Percentiles rank a stretch among this genome's conserved stretches.
Evolutionary conservation across 2,888 invertebrate genomes (phyloP).

Genomic region (Apoderus coryli): DNA sequence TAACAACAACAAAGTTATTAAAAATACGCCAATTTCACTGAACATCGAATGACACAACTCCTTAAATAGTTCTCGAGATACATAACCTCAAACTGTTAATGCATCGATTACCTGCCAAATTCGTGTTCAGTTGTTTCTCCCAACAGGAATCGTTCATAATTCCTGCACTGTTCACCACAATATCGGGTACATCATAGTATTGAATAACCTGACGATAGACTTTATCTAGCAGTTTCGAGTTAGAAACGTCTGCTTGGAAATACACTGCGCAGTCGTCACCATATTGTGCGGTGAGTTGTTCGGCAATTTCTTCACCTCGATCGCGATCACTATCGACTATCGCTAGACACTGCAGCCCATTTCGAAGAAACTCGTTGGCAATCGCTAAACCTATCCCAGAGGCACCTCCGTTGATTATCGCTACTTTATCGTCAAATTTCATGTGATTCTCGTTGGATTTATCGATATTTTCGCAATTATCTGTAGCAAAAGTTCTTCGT

Average conservation of each 20-base stretch:
- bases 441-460: too few relatives aligned
- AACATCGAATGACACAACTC: too few relatives aligned
- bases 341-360: slow-evolving; percentile 20
- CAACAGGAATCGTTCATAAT: slow-evolving; percentile 63
- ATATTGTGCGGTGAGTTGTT: slow-evolving; percentile 46
- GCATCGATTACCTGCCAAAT: slow-evolving; percentile 28
- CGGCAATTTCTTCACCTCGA: slow-evolving; percentile 46
- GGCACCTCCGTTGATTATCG: slow-evolving; percentile 57
- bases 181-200: slow-evolving; percentile 27
- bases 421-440: slow-evolving; percentile 37
- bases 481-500: too few relatives aligned
- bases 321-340: slow-evolving; percentile 44
- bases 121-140: slow-evolving; percentile 47
- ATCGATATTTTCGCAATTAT: too few relatives aligned
- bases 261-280: slow-evolving; percentile 55
- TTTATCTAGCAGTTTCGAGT: slow-evolving; percentile 50
- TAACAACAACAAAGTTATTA: too few relatives aligned
- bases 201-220: slow-evolving; percentile 18
- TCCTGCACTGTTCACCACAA: slow-evolving; percentile 59
- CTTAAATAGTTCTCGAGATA: too few relatives aligned
- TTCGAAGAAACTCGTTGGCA: slow-evolving; percentile 49
- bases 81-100: too few relatives aligned
- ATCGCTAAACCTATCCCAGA: slow-evolving; percentile 56
- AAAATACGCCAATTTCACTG: too few relatives aligned
- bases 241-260: slow-evolving; percentile 57